phyloP scores from a whole-genome alignment of 2,113 vertebrate genomes.

The Pygoscelis antarcticus region DNA sequence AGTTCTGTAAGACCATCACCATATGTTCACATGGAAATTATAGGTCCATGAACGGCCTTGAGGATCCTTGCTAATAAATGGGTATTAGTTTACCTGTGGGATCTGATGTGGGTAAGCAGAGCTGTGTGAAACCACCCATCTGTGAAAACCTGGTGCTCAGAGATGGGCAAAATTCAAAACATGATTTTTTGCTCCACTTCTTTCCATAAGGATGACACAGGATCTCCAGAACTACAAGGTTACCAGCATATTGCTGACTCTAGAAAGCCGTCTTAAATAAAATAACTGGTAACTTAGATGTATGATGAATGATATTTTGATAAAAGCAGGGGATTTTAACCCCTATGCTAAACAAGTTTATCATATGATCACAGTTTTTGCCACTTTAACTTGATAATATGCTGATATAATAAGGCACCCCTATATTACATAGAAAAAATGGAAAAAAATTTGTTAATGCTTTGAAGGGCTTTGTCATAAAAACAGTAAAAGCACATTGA shows the following conservation, averaged over 20 bases:
- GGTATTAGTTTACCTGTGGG: neutral
- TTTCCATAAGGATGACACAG: neutral
- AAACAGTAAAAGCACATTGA: neutral
- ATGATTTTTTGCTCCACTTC: neutral
- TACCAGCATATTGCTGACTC: neutral
- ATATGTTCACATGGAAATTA: neutral
- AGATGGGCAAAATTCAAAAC: neutral
- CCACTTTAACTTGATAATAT: neutral
- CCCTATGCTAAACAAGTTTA: neutral
- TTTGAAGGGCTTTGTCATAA: neutral
- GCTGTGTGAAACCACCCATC: neutral
- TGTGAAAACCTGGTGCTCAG: neutral
- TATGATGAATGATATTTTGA: neutral
- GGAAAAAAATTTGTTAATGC: neutral
- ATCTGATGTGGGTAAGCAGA: neutral
- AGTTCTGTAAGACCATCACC: neutral
- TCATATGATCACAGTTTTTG: neutral
- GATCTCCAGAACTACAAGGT: neutral
- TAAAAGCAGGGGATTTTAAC: neutral
- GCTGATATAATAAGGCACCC: neutral
- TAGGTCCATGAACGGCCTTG: neutral
- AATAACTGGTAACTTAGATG: neutral
- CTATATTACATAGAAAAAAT: neutral
- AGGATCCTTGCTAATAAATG: neutral
- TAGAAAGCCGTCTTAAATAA: neutral